Evolutionary conservation across 2,113 vertebrate genomes (phyloP).

Genomic region (Dromaius novaehollandiae): DNA sequence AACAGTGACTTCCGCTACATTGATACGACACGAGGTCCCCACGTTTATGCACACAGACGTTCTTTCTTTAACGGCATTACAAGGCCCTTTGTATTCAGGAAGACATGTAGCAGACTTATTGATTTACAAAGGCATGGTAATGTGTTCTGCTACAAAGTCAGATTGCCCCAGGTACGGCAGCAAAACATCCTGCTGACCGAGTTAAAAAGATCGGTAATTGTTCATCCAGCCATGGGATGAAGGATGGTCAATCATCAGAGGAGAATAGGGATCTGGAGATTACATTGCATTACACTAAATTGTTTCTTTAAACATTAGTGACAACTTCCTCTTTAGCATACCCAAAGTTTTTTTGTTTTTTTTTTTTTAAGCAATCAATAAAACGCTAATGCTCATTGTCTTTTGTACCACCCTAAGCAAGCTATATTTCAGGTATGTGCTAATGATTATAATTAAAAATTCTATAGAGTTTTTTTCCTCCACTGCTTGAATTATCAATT

Average conservation of each 20-base stretch:
- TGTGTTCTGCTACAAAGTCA: background rate
- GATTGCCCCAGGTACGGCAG: background rate
- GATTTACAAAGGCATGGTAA: background rate
- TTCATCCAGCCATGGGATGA: background rate
- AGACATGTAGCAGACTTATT: background rate
- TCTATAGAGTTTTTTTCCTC: background rate
- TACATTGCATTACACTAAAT: background rate
- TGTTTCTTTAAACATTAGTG: background rate
- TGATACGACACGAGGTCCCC: fast-evolving
- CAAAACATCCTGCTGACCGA: background rate
- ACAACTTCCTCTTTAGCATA: background rate
- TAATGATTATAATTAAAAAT: background rate
- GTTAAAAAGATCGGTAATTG: background rate
- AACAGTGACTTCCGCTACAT: fast-evolving
- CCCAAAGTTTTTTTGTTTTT: background rate
- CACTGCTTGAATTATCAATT: background rate
- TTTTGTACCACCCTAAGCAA: background rate
- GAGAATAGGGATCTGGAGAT: background rate
- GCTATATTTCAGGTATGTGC: background rate
- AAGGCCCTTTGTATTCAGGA: background rate
- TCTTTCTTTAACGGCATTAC: background rate
- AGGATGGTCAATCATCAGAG: background rate
- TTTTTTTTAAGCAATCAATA: background rate
- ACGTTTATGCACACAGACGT: background rate
- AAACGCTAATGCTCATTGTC: fast-evolving